A percentile compares a stretch with the other conserved stretches of the same genome.
Evolutionary conservation across 2,888 invertebrate species (phyloP).

Genomic region (Disparrhopalites patrizii): DNA sequence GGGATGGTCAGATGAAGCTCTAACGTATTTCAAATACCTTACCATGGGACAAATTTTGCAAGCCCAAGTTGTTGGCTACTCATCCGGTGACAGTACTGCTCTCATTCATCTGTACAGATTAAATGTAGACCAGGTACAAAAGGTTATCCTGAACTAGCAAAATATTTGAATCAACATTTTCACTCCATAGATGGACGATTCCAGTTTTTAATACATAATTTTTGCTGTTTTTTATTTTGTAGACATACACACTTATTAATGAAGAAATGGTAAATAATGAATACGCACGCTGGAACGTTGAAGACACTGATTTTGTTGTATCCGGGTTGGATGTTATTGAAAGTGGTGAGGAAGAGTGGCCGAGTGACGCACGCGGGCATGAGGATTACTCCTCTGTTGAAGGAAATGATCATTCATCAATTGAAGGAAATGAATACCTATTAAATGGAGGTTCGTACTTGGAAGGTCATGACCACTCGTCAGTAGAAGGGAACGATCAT

Average conservation of each 20-base stretch:
- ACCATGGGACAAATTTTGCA: constrained; percentile 79
- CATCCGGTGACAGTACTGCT: constrained; percentile 67
- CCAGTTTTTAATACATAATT: constrained; percentile 18
- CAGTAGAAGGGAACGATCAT: constrained; percentile 21
- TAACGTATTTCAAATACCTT: constrained; percentile 70
- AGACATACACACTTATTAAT: constrained; percentile 61
- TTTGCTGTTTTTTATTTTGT: constrained; percentile 25
- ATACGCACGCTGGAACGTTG: constrained; percentile 71
- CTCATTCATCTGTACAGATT: constrained; percentile 77
- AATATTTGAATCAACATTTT: constrained; percentile 4
- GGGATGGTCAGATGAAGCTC: constrained; percentile 72
- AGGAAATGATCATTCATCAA: constrained; percentile 18
- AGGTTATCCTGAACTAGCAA: not conserved
- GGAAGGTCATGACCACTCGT: constrained; percentile 24
- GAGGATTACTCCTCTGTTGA: constrained; percentile 8
- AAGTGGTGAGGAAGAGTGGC: constrained; percentile 19
- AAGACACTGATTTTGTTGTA: constrained; percentile 40
- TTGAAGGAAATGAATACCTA: constrained; percentile 16
- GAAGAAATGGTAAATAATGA: constrained; percentile 80
- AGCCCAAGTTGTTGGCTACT: constrained; percentile 82
- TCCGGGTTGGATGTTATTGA: constrained; percentile 28
- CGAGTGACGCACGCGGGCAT: constrained; percentile 6
- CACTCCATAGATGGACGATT: not conserved
- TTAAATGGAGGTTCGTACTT: not conserved
- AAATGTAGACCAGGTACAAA: constrained; percentile 63